Percentiles rank a stretch among this genome's conserved stretches.
Conservation (phyloP, 2,888 invertebrate species). For the Bursaphelenchus okinawaensis region DNA sequence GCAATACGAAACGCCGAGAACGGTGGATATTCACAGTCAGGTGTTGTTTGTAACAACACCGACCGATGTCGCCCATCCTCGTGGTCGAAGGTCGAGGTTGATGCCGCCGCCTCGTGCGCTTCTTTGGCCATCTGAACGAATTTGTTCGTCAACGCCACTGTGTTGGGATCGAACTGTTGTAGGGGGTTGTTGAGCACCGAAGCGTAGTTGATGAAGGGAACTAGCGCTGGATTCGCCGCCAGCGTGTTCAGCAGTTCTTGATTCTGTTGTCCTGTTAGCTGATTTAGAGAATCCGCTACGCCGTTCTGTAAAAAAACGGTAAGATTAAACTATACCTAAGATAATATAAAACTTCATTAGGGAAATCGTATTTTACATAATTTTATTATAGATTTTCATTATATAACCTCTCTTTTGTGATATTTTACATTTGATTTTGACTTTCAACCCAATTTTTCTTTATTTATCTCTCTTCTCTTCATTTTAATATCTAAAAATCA, state of each 20-base stretch:
- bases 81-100: not conserved
- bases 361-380: no score
- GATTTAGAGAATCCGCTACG: not conserved
- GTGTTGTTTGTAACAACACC: constrained; percentile 2
- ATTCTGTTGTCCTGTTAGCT: not conserved
- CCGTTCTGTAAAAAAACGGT: not conserved
- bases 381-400: no score
- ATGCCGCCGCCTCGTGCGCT: not conserved
- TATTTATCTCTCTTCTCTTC: no score
- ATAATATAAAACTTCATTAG: no score
- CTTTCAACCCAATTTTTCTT: no score
- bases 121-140: not conserved
- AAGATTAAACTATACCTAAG: no score
- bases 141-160: not conserved
- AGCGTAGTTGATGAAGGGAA: not conserved
- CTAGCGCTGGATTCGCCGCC: not conserved
- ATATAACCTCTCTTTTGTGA: no score
- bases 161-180: not conserved
- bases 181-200: not conserved
- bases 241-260: not conserved
- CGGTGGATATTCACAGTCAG: constrained; percentile 13
- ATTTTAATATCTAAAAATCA: no score
- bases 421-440: no score
- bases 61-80: constrained; percentile 1
- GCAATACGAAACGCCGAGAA: not conserved